A percentile compares a stretch with the other conserved stretches of the same genome.
Evolutionary conservation across 2,113 vertebrate genomes (phyloP).

Genomic region (Pterocles burchelli): DNA sequence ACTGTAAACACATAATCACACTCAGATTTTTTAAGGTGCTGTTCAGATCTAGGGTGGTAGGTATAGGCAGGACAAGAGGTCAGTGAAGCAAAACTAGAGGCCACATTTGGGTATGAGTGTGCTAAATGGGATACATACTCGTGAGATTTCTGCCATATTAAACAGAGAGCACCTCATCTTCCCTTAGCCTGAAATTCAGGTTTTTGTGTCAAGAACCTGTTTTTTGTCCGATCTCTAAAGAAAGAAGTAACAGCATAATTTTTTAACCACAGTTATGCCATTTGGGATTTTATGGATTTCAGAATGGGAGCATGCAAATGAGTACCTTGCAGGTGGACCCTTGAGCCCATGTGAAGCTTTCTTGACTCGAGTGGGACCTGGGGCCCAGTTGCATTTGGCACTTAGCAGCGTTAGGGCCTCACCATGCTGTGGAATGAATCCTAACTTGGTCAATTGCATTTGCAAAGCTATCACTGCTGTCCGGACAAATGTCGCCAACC

Average conservation of each 20-base stretch:
- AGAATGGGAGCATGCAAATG: neutral
- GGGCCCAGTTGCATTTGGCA: constrained; percentile 23
- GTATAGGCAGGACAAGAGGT: neutral
- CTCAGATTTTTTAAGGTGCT: neutral
- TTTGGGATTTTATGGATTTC: neutral
- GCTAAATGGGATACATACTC: neutral
- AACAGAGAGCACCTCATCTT: neutral
- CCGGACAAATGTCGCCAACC: constrained; percentile 95
- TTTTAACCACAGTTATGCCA: neutral
- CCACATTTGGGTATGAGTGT: neutral
- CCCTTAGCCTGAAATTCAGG: neutral
- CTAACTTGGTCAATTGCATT: constrained; percentile 61
- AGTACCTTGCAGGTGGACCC: constrained; percentile 44
- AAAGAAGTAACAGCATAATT: neutral
- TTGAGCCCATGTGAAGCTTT: neutral
- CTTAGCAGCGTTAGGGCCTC: neutral
- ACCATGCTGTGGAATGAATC: constrained; percentile 43
- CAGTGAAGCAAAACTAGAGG: neutral
- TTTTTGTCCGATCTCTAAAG: neutral
- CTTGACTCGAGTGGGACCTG: neutral
- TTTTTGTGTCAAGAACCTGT: neutral
- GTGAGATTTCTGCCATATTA: neutral
- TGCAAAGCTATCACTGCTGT: constrained; percentile 95
- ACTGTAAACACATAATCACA: neutral
- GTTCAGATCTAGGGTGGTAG: neutral